Percentiles rank a stretch among this genome's conserved stretches.
phyloP scores from a whole-genome alignment of 2,797 vertebrate genomes.

The Sebastes hubbsi region DNA sequence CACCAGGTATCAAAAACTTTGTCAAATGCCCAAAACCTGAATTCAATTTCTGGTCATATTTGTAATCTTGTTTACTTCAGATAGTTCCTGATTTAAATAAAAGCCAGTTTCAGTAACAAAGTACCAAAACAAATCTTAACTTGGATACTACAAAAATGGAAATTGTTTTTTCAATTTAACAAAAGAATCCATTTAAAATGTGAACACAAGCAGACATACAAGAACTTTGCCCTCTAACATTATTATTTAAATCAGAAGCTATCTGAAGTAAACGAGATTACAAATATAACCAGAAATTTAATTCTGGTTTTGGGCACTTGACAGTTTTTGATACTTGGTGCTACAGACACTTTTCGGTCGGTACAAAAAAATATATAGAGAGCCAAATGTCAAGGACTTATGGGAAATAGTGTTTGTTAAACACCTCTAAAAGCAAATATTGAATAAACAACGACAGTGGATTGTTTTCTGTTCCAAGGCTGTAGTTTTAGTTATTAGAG shows the following conservation, averaged over 20 bases:
- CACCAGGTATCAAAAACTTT: too few species aligned
- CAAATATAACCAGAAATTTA: neutral
- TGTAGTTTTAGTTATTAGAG: neutral
- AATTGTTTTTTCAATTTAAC: neutral
- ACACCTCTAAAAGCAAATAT: neutral
- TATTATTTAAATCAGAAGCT: fast-evolving
- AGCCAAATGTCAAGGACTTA: neutral
- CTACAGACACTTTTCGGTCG: neutral
- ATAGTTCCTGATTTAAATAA: neutral
- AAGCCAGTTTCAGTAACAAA: neutral
- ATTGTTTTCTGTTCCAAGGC: neutral
- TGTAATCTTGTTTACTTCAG: neutral
- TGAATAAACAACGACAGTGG: fast-evolving
- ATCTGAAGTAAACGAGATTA: neutral
- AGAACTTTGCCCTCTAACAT: neutral
- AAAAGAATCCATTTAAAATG: neutral
- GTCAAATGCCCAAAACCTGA: too few species aligned
- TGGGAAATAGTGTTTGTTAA: neutral
- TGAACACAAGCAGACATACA: neutral
- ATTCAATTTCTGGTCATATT: neutral
- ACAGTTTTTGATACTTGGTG: neutral
- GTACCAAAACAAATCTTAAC: neutral
- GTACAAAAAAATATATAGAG: neutral
- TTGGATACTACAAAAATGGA: neutral
- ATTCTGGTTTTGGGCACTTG: neutral